Evolutionary conservation across 2,113 vertebrate species (phyloP).

Genomic region (Coryphaenoides rupestris): DNA sequence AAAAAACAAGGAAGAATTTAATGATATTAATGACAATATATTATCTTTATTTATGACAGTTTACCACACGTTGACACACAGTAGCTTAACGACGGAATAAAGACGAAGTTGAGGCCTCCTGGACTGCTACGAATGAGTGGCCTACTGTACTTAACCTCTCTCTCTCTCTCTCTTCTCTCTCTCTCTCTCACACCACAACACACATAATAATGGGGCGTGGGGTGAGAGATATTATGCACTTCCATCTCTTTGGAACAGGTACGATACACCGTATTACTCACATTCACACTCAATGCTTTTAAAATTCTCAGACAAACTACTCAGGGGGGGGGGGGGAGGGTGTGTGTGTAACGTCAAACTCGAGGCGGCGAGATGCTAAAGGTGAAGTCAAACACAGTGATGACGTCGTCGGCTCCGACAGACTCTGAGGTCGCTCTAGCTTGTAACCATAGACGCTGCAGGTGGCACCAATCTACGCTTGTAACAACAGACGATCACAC

Average conservation of each 20-base stretch:
- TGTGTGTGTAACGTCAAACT: constrained; percentile 12
- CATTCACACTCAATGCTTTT: constrained; percentile 7
- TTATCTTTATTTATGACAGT: constrained; percentile 55
- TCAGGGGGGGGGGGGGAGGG: too few species aligned
- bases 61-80: constrained; percentile 36
- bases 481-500: too few species aligned
- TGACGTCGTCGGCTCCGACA: constrained; percentile 44
- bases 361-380: constrained; percentile 23
- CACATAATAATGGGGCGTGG: too few species aligned
- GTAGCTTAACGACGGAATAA: constrained; percentile 44
- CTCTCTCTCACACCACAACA: constrained; percentile 22
- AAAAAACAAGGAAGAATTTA: too few species aligned
- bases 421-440: constrained; percentile 31
- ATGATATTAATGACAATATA: constrained; percentile 48
- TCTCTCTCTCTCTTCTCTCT: constrained; percentile 1
- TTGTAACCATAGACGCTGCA: constrained; percentile 38
- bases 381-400: constrained; percentile 43
- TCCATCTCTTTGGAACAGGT: background rate
- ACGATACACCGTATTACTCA: constrained; percentile 15
- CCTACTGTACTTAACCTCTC: constrained; percentile 14
- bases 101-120: constrained; percentile 40
- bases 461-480: constrained; percentile 6
- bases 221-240: too few species aligned
- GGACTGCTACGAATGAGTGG: constrained; percentile 63
- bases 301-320: constrained; percentile 14